Percentiles rank a stretch among this genome's conserved stretches.
Evolutionary conservation across 2,888 invertebrate species (phyloP).

Genomic region (Melikaiella ostensackeni): DNA sequence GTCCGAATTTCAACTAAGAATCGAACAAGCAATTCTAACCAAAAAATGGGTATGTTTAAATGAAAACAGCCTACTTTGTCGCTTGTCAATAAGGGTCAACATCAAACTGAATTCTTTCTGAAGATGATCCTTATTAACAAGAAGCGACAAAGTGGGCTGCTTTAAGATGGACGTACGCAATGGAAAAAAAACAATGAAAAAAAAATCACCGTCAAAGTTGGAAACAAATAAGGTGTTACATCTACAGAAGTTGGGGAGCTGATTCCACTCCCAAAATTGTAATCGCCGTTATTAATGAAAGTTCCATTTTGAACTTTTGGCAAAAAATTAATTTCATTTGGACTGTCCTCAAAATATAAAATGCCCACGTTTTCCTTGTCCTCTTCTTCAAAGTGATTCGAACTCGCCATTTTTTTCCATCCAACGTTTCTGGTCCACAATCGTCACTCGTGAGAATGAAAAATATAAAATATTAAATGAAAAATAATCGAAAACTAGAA

Average conservation of each 20-base stretch:
- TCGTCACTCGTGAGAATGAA: not conserved
- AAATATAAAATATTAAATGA: not conserved
- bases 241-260: not conserved
- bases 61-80: too few species aligned
- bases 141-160: too few species aligned
- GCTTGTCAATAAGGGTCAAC: too few species aligned
- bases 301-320: not conserved
- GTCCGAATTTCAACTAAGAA: not conserved
- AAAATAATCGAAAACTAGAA: not conserved
- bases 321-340: not conserved
- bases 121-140: too few species aligned
- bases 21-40: not conserved
- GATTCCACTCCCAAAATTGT: not conserved
- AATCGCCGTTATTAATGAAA: not conserved
- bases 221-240: slow-evolving; percentile 5
- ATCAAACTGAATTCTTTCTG: too few species aligned
- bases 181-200: not conserved
- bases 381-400: not conserved
- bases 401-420: not conserved
- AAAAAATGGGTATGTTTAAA: too few species aligned
- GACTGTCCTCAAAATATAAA: not conserved
- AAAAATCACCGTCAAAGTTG: slow-evolving; percentile 11
- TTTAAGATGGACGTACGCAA: too few species aligned
- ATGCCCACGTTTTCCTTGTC: not conserved
- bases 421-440: not conserved